These are phyloP conservation scores for Belonocnema kinseyi DNA, from an alignment of 1,140 invertebrate genomes.

Conservation along the genomic window DNA sequence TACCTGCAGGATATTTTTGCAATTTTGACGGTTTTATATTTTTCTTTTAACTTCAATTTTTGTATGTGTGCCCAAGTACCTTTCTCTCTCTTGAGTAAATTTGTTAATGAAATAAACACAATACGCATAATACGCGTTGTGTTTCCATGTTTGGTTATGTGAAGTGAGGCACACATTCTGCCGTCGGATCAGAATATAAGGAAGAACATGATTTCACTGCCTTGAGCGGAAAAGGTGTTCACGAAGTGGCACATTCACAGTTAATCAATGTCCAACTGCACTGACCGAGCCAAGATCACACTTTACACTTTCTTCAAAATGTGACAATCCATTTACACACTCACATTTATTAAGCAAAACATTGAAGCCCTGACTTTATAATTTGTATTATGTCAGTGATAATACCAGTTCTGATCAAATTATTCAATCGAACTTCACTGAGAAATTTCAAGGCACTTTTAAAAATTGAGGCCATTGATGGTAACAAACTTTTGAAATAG, in stretches of 20 bases:
- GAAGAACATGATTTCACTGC: constrained; percentile 9
- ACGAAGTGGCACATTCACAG: constrained; percentile 6
- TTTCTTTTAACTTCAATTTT: no score
- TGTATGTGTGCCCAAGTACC: no score
- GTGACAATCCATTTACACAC: neutral
- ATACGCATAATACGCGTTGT: neutral
- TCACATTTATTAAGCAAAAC: neutral
- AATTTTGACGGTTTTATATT: no score
- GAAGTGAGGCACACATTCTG: neutral
- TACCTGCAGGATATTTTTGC: no score
- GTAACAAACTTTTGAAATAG: no score
- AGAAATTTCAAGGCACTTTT: no score
- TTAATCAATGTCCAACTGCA: constrained; percentile 8
- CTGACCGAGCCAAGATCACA: neutral
- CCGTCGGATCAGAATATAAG: constrained; percentile 11
- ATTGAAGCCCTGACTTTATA: neutral
- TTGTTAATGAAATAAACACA: no score
- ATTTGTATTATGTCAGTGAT: neutral
- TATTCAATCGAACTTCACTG: neutral
- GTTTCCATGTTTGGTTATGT: constrained; percentile 12
- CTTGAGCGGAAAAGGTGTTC: neutral
- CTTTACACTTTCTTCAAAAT: neutral
- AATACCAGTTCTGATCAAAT: neutral
- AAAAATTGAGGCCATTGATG: no score
- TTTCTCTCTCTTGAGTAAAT: no score